A percentile compares a stretch with the other conserved stretches of the same genome.
These are phyloP conservation scores for Prorops nasuta DNA, from an alignment of 1,140 invertebrate genomes.

Conservation along the genomic window DNA sequence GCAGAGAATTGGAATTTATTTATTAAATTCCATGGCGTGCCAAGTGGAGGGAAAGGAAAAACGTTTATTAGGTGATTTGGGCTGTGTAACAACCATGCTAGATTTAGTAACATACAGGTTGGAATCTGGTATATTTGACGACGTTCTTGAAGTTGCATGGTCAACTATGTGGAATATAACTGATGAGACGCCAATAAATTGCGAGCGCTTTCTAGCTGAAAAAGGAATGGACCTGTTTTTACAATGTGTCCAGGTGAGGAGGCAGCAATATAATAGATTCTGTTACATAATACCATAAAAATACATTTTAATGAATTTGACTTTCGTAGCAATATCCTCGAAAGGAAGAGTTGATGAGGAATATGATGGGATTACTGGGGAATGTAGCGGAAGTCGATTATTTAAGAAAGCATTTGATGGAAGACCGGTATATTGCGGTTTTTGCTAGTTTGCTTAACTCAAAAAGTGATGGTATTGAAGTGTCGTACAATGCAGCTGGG, in stretches of 20 bases:
- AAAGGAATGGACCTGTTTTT: slow-evolving; percentile 86
- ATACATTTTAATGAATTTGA: slow-evolving; percentile 13
- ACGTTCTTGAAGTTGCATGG: slow-evolving; percentile 96
- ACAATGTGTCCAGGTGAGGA: slow-evolving; percentile 78
- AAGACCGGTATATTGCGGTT: slow-evolving; percentile 76
- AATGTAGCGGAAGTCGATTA: slow-evolving; percentile 93
- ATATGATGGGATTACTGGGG: slow-evolving; percentile 95
- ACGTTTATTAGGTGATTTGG: slow-evolving; percentile 82
- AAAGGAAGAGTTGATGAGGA: slow-evolving; percentile 84
- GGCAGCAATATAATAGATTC: no score
- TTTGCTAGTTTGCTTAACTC: slow-evolving; percentile 85
- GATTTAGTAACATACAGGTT: slow-evolving; percentile 77
- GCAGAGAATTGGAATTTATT: slow-evolving; percentile 90
- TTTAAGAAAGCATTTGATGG: slow-evolving; percentile 84
- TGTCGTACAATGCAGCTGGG: slow-evolving; percentile 95
- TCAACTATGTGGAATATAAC: slow-evolving; percentile 98
- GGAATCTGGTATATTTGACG: slow-evolving; percentile 76
- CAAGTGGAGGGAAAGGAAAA: slow-evolving; percentile 94
- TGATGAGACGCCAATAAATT: slow-evolving; percentile 92
- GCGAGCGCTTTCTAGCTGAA: slow-evolving; percentile 81
- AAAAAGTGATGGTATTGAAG: slow-evolving; percentile 90
- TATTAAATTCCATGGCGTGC: slow-evolving; percentile 93
- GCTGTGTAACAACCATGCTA: slow-evolving; percentile 87
- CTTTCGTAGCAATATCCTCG: slow-evolving; percentile 75
- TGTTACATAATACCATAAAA: no score